Evolutionary conservation across 2,888 invertebrate species (phyloP).

Genomic region (Entomobrya multifasciata): DNA sequence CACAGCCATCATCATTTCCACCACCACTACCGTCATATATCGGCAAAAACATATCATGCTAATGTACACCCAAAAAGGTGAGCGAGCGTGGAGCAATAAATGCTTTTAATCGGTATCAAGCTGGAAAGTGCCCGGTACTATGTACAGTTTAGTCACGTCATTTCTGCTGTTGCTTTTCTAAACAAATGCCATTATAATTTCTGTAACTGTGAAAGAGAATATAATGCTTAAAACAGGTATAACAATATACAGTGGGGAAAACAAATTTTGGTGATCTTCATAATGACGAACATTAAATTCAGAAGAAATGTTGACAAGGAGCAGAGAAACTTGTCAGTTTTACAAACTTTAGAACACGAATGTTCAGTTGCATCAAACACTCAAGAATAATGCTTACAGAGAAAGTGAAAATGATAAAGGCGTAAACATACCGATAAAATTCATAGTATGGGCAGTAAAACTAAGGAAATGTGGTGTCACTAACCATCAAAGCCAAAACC

Average conservation of each 20-base stretch:
- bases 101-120: constrained; percentile 39
- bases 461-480: not conserved
- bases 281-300: no score
- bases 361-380: no score
- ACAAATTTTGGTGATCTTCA: no score
- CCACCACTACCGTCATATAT: not conserved
- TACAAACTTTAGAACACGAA: no score
- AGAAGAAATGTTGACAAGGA: no score
- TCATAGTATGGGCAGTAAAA: not conserved
- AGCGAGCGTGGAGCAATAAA: constrained; percentile 29
- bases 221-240: not conserved
- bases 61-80: constrained; percentile 20
- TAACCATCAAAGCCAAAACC: no score
- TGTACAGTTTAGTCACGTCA: not conserved
- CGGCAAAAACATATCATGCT: not conserved
- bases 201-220: not conserved
- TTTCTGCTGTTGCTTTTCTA: not conserved
- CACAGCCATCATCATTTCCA: constrained; percentile 4
- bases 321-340: no score
- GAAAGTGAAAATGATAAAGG: no score
- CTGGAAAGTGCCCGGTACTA: constrained; percentile 13
- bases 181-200: not conserved
- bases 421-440: not conserved
- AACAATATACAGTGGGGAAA: no score
- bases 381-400: no score